phyloP scores from a whole-genome alignment of 2,797 vertebrate species.

The Takifugu rubripes region DNA sequence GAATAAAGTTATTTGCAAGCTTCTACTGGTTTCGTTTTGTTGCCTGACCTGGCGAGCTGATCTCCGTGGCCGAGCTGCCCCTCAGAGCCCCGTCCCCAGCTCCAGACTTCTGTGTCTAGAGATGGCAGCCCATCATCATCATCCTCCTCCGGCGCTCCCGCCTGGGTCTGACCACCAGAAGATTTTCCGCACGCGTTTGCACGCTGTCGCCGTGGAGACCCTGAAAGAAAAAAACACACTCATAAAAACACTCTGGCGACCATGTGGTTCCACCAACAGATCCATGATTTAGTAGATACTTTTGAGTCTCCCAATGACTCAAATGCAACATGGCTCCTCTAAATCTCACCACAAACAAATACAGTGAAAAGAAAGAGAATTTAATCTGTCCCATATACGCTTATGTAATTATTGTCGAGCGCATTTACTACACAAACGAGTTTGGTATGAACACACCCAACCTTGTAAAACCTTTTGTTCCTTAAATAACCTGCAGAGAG shows the following conservation, averaged over 20 bases:
- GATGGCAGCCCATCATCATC: slow-evolving; percentile 83
- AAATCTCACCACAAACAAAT: background rate
- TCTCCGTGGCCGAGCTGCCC: slow-evolving; percentile 96
- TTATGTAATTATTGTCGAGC: slow-evolving; percentile 4
- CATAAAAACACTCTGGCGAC: slow-evolving; percentile 1
- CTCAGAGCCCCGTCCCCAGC: slow-evolving; percentile 94
- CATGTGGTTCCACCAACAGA: slow-evolving; percentile 2
- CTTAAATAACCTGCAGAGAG: slow-evolving; percentile 1
- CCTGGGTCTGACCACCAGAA: slow-evolving; percentile 13
- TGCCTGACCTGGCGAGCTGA: slow-evolving; percentile 84
- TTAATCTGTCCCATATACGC: background rate
- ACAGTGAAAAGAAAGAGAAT: slow-evolving; percentile 3
- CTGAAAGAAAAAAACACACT: slow-evolving; percentile 30
- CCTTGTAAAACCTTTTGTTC: slow-evolving; percentile 2
- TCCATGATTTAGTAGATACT: slow-evolving; percentile 3
- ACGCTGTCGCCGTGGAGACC: slow-evolving; percentile 41
- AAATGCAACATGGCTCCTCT: background rate
- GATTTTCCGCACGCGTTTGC: slow-evolving; percentile 21
- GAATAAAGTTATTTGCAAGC: background rate
- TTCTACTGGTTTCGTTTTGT: background rate
- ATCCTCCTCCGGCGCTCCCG: slow-evolving; percentile 53
- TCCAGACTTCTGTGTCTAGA: slow-evolving; percentile 95
- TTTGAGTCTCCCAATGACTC: background rate
- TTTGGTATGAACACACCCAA: slow-evolving; percentile 25
- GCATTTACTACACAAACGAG: slow-evolving; percentile 1